phyloP scores from a whole-genome alignment of 2,113 vertebrate species.

The Plotosus lineatus region DNA sequence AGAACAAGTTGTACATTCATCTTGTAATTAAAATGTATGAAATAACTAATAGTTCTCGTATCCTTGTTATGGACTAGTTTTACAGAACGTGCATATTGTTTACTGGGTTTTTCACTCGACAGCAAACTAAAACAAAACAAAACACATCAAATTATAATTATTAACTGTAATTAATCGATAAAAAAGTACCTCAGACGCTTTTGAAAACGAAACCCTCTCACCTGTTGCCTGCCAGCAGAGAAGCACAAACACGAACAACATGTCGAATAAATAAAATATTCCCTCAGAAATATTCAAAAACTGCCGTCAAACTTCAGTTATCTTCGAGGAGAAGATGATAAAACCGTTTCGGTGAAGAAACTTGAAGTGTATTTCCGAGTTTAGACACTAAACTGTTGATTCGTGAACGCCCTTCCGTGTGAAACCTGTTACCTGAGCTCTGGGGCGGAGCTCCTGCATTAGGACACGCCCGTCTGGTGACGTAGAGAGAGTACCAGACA shows the following conservation, averaged over 20 bases:
- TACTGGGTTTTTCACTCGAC: no score
- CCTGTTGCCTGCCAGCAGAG: constrained; percentile 63
- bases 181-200: no score
- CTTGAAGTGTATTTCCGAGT: no score
- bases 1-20: no score
- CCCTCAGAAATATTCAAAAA: background rate
- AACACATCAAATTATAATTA: no score
- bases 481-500: constrained; percentile 14
- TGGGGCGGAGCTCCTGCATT: background rate
- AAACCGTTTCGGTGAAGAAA: background rate
- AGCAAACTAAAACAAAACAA: no score
- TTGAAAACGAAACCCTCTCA: constrained; percentile 48
- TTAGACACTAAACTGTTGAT: background rate
- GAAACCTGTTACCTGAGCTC: constrained; percentile 7
- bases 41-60: no score
- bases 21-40: no score
- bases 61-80: no score
- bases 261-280: constrained; percentile 42
- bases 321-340: background rate
- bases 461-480: constrained; percentile 22
- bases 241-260: constrained; percentile 62
- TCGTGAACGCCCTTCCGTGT: constrained; percentile 34
- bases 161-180: no score
- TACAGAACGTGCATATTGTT: no score
- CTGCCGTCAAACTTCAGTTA: no score